Evolutionary conservation across 1,140 invertebrate genomes (phyloP).

Genomic region (Babylonia areolata): DNA sequence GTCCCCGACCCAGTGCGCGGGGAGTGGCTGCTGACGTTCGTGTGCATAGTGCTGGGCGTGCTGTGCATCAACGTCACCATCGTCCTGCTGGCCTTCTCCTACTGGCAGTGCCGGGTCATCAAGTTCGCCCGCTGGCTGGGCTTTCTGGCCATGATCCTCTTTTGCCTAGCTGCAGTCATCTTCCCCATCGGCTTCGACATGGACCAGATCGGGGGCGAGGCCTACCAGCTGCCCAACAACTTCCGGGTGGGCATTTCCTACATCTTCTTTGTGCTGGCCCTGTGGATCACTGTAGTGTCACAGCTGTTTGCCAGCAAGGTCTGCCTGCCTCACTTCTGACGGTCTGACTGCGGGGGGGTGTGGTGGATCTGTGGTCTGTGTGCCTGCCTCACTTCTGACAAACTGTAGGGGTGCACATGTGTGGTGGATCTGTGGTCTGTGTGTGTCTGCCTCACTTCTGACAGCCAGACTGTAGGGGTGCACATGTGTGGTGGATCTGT

Average conservation of each 20-base stretch:
- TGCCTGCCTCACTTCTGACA: too few species aligned
- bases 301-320: slow-evolving; percentile 98
- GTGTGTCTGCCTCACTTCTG: too few species aligned
- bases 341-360: too few species aligned
- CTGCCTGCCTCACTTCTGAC: slow-evolving; percentile 87
- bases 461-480: too few species aligned
- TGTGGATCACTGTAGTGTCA: slow-evolving; percentile 97
- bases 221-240: slow-evolving; percentile 95
- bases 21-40: slow-evolving; percentile 92
- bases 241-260: slow-evolving; percentile 97
- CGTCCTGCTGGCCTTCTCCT: slow-evolving; percentile 89
- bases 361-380: not conserved
- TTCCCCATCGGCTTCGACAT: slow-evolving; percentile 97
- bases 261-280: slow-evolving; percentile 93
- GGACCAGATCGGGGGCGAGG: slow-evolving; percentile 95
- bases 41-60: slow-evolving; percentile 94
- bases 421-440: too few species aligned
- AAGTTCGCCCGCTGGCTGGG: slow-evolving; percentile 96
- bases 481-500: too few species aligned
- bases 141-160: slow-evolving; percentile 97
- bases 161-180: slow-evolving; percentile 95
- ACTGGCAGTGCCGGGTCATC: slow-evolving; percentile 93
- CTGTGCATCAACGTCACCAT: slow-evolving; percentile 94
- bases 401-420: too few species aligned
- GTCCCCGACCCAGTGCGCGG: slow-evolving; percentile 86